Conservation (phyloP, 2,113 vertebrate species). For the Pao palembangensis region DNA sequence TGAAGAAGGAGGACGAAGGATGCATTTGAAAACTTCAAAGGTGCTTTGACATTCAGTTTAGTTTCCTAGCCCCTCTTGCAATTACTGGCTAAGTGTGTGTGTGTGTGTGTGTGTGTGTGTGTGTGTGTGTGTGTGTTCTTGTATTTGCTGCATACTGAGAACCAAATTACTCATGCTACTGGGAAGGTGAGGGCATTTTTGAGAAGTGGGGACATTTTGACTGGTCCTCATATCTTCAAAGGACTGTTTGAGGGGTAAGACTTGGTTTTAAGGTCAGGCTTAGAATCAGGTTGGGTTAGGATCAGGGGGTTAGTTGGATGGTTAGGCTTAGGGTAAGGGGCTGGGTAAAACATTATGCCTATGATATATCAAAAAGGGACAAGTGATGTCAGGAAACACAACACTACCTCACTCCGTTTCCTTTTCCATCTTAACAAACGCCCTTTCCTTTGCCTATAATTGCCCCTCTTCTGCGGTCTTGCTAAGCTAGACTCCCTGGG, state of each 20-base stretch:
- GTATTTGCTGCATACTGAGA: too few species aligned
- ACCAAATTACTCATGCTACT: too few species aligned
- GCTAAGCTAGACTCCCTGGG: neutral
- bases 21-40: constrained; percentile 59
- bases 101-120: constrained; percentile 9
- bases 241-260: too few species aligned
- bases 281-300: too few species aligned
- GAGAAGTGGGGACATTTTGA: too few species aligned
- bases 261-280: too few species aligned
- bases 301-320: too few species aligned
- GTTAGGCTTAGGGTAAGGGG: too few species aligned
- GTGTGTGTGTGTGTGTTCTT: neutral
- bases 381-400: constrained; percentile 33
- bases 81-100: constrained; percentile 43
- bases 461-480: constrained; percentile 7
- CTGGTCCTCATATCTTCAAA: too few species aligned
- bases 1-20: constrained; percentile 30
- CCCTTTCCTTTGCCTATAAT: constrained; percentile 17
- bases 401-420: constrained; percentile 10
- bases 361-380: constrained; percentile 22
- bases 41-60: constrained; percentile 48
- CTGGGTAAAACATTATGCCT: too few species aligned
- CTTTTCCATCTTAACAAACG: constrained; percentile 23
- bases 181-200: too few species aligned
- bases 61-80: constrained; percentile 44